Conservation (phyloP, 1,140 invertebrate species). For the Samia ricini region DNA sequence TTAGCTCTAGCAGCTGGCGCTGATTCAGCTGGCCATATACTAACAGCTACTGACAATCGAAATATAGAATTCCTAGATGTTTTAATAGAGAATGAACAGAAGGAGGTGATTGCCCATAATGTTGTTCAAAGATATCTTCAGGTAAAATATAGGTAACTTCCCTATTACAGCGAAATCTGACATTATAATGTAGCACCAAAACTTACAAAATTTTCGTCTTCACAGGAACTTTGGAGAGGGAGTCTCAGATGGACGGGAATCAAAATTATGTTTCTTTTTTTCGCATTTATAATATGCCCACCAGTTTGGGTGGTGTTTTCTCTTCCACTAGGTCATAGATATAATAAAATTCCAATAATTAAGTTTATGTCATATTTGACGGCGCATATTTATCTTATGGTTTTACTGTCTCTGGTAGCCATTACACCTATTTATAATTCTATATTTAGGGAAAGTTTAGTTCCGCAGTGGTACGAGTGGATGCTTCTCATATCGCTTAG, state of each 20-base stretch:
- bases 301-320: slow-evolving; percentile 98
- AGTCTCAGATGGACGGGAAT: slow-evolving; percentile 96
- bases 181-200: slow-evolving; percentile 17
- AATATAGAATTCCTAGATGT: slow-evolving; percentile 98
- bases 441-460: slow-evolving; percentile 84
- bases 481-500: slow-evolving; percentile 96
- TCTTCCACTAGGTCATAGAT: slow-evolving; percentile 95
- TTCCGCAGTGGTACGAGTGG: slow-evolving; percentile 97
- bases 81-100: slow-evolving; percentile 98
- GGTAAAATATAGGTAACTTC: slow-evolving; percentile 81
- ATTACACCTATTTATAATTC: slow-evolving; percentile 91
- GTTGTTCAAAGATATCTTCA: slow-evolving; percentile 93
- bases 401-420: slow-evolving; percentile 93
- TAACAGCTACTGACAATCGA: slow-evolving; percentile 93
- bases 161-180: slow-evolving; percentile 27
- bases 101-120: slow-evolving; percentile 95
- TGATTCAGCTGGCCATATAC: slow-evolving; percentile 93
- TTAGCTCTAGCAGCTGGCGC: slow-evolving; percentile 94
- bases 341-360: slow-evolving; percentile 97
- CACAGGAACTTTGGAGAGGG: slow-evolving; percentile 97
- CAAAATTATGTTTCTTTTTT: slow-evolving; percentile 95
- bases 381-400: slow-evolving; percentile 98
- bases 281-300: slow-evolving; percentile 94
- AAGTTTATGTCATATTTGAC: slow-evolving; percentile 99
- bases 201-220: slow-evolving; percentile 32